Evolutionary conservation across 1,140 invertebrate species (phyloP).

Genomic region (Magallana gigas): DNA sequence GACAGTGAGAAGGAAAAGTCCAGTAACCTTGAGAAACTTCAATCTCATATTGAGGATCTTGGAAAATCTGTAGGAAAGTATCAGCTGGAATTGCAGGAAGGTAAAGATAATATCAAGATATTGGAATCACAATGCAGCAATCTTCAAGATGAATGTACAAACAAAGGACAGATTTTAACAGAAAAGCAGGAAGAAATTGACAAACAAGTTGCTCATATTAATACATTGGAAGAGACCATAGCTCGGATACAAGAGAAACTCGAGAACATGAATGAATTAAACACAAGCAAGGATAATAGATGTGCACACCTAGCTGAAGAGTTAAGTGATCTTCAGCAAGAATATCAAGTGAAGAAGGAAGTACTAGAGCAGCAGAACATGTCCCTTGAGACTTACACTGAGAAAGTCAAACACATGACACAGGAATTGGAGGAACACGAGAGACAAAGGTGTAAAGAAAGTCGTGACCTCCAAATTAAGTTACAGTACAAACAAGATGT

Average conservation of each 20-base stretch:
- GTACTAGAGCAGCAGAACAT: conserved; percentile 1
- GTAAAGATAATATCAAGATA: conserved; percentile 35
- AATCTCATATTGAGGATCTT: conserved; percentile 40
- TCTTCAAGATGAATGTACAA: conserved; percentile 46
- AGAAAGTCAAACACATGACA: conserved; percentile 40
- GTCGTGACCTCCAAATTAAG: conserved; percentile 49
- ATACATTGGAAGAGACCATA: conserved; percentile 45
- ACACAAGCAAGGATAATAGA: conserved; percentile 45
- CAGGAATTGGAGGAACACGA: conserved; percentile 31
- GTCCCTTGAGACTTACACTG: conserved; percentile 38
- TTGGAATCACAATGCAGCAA: conserved; percentile 47
- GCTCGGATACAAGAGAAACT: conserved; percentile 22
- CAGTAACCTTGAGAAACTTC: conserved; percentile 31
- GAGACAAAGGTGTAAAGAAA: conserved; percentile 39
- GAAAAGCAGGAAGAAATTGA: conserved; percentile 30
- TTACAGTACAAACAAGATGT: conserved; percentile 55
- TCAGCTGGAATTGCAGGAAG: conserved; percentile 32
- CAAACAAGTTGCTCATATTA: conserved; percentile 32
- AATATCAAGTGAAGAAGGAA: not conserved
- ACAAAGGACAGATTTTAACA: not conserved
- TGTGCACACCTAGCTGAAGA: conserved; percentile 50
- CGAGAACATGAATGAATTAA: conserved; percentile 13
- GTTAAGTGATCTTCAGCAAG: conserved; percentile 38
- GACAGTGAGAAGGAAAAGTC: conserved; percentile 35
- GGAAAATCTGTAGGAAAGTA: conserved; percentile 25